Evolutionary conservation across 2,888 invertebrate species (phyloP).

Genomic region (Lymantria dispar): DNA sequence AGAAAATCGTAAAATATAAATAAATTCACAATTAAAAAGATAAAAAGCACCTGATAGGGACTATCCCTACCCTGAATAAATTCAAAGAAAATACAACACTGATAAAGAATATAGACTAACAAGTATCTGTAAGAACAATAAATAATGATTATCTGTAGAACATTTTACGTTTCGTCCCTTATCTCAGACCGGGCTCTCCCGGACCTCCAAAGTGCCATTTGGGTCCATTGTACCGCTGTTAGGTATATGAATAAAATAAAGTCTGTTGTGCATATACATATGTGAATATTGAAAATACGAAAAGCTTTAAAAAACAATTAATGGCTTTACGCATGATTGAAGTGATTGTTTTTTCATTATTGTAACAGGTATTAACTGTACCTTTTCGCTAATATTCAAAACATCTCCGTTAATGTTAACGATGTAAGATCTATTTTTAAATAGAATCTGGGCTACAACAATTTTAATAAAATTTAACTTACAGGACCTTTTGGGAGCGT

Average conservation of each 20-base stretch:
- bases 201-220: conserved; percentile 3
- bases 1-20: background rate
- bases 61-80: background rate
- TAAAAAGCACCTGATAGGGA: background rate
- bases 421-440: too few relatives aligned
- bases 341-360: too few relatives aligned
- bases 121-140: conserved; percentile 21
- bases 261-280: background rate
- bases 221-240: conserved; percentile 9
- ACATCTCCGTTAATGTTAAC: too few relatives aligned
- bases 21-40: background rate
- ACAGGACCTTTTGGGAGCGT: too few relatives aligned
- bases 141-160: conserved; percentile 27
- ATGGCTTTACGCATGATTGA: too few relatives aligned
- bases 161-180: conserved; percentile 23
- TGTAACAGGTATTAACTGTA: too few relatives aligned
- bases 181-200: conserved; percentile 12
- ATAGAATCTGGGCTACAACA: too few relatives aligned
- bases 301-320: too few relatives aligned
- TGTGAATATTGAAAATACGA: background rate
- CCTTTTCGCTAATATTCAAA: too few relatives aligned
- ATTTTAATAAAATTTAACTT: too few relatives aligned
- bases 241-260: conserved; percentile 5
- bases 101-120: conserved; percentile 4
- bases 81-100: background rate